phyloP scores from a whole-genome alignment of 2,888 invertebrate genomes.

The Habrosyne pyritoides region DNA sequence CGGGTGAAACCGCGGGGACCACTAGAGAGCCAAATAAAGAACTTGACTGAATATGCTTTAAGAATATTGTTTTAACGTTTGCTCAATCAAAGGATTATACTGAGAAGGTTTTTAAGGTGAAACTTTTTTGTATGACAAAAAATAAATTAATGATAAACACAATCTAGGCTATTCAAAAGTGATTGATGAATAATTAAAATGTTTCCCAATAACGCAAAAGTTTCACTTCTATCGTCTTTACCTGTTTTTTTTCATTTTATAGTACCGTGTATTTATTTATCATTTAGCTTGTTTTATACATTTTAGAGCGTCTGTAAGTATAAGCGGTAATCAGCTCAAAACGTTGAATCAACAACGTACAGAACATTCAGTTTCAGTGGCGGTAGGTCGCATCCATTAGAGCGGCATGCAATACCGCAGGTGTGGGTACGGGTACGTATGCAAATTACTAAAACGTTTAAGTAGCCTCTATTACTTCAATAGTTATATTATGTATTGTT shows the following conservation, averaged over 20 bases:
- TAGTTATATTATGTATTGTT: not conserved
- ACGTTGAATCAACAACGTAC: constrained; percentile 32
- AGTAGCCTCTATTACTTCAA: constrained; percentile 19
- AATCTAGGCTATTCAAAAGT: no score
- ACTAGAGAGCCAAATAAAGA: not conserved
- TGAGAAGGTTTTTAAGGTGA: no score
- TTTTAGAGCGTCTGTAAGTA: not conserved
- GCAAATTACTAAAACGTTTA: constrained; percentile 40
- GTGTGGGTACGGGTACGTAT: constrained; percentile 26
- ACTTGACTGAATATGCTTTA: not conserved
- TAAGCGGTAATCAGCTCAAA: constrained; percentile 4
- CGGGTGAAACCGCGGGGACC: no score
- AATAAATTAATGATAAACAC: no score
- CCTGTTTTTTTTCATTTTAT: no score
- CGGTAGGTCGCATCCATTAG: constrained; percentile 15
- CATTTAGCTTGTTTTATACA: not conserved
- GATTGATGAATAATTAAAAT: no score
- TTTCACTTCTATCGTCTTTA: no score
- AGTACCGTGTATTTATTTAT: no score
- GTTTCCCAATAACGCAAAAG: no score
- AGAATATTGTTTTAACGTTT: no score
- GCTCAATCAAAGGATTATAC: no score
- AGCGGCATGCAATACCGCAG: constrained; percentile 17
- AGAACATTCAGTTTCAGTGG: constrained; percentile 7
- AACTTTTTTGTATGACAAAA: no score